Conservation (phyloP, 2,797 vertebrate genomes). For the Acrossocheilus fasciatus region DNA sequence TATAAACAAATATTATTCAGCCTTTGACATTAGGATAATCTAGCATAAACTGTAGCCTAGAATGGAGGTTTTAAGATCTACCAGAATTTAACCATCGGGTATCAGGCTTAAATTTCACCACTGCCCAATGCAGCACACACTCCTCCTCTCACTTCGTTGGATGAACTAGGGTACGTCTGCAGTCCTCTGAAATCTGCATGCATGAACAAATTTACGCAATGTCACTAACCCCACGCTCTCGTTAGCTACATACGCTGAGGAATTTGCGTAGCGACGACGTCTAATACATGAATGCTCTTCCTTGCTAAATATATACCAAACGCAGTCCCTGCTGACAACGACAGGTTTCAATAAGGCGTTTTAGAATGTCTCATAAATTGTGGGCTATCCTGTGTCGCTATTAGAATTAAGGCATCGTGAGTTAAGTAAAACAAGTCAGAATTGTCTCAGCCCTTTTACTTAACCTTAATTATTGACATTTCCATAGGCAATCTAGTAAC, state of each 20-base stretch:
- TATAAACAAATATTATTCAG: background rate
- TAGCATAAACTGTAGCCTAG: background rate
- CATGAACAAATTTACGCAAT: background rate
- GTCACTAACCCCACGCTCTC: background rate
- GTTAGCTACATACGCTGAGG: background rate
- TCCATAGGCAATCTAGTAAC: background rate
- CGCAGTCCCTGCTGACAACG: background rate
- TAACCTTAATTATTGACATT: background rate
- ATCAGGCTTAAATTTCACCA: background rate
- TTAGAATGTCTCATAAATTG: background rate
- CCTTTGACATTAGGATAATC: background rate
- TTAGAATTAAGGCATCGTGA: background rate
- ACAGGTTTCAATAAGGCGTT: background rate
- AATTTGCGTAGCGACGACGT: background rate
- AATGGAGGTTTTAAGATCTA: background rate
- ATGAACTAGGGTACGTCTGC: constrained; percentile 1
- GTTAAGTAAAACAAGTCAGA: background rate
- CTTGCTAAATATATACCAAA: background rate
- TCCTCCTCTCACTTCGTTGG: background rate
- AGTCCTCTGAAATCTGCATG: background rate
- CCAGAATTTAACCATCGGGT: background rate
- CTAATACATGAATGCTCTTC: background rate
- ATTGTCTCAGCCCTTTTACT: background rate
- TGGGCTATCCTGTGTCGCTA: background rate
- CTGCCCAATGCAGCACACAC: background rate